phyloP scores from a whole-genome alignment of 2,888 invertebrate species.

The Tipula vernalis region DNA sequence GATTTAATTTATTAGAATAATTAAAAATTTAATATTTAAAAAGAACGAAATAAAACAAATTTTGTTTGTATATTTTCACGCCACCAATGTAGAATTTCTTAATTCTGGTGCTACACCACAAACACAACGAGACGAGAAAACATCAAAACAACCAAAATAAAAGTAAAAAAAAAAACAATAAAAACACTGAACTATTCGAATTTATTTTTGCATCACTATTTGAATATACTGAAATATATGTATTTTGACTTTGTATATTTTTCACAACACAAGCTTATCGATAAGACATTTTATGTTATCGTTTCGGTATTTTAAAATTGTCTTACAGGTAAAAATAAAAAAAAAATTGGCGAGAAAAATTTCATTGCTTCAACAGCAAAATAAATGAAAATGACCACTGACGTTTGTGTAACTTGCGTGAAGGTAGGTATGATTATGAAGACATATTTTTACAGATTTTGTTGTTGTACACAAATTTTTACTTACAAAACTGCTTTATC shows the following conservation, averaged over 20 bases:
- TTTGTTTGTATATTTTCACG: background rate
- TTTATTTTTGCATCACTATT: background rate
- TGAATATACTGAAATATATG: background rate
- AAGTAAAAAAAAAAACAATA: background rate
- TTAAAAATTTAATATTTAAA: background rate
- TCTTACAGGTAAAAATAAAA: background rate
- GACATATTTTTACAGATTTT: background rate
- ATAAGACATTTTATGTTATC: background rate
- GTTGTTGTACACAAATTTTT: background rate
- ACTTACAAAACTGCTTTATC: background rate
- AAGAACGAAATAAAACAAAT: background rate
- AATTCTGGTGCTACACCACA: background rate
- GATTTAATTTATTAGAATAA: background rate
- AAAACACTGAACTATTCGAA: background rate
- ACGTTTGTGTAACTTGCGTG: background rate
- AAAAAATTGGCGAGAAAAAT: background rate
- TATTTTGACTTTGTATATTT: background rate
- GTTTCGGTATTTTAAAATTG: background rate
- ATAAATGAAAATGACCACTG: conserved; percentile 4
- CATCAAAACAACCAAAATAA: background rate
- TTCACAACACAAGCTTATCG: background rate
- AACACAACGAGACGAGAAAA: background rate
- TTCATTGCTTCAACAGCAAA: background rate
- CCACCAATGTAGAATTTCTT: background rate
- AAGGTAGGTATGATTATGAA: background rate